These are phyloP conservation scores for Cataglyphis altisquamis DNA, from an alignment of 2,888 invertebrate species.

Conservation along the genomic window DNA sequence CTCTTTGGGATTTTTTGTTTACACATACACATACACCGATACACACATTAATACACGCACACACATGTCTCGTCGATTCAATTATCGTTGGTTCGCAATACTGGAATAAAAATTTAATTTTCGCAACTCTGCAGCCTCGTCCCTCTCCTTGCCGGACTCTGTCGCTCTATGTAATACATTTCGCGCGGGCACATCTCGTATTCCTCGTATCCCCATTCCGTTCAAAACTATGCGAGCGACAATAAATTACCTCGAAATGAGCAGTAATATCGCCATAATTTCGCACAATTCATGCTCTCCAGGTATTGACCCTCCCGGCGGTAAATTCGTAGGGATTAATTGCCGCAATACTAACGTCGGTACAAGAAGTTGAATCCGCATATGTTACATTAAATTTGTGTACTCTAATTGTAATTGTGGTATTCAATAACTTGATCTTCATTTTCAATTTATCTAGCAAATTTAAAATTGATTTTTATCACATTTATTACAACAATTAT, in stretches of 20 bases:
- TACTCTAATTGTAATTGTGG: slow-evolving; percentile 1
- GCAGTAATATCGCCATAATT: slow-evolving; percentile 48
- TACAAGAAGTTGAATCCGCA: slow-evolving; percentile 8
- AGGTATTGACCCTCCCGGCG: slow-evolving; percentile 26
- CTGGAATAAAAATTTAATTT: slow-evolving; percentile 43
- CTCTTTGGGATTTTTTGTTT: slow-evolving; percentile 14
- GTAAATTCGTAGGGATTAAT: slow-evolving; percentile 47
- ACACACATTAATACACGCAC: neutral
- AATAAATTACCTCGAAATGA: slow-evolving; percentile 50
- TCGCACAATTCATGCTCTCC: slow-evolving; percentile 23
- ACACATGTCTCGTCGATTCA: slow-evolving; percentile 22
- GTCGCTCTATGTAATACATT: slow-evolving; percentile 20
- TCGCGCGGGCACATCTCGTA: neutral
- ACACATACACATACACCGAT: neutral
- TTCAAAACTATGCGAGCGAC: slow-evolving; percentile 40
- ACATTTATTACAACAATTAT: neutral
- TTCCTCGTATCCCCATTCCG: neutral
- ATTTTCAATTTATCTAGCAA: neutral
- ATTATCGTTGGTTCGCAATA: slow-evolving; percentile 21
- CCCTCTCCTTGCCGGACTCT: neutral
- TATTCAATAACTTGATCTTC: neutral
- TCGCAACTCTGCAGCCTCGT: slow-evolving; percentile 20
- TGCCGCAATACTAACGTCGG: slow-evolving; percentile 1
- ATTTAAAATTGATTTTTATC: neutral
- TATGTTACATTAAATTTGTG: neutral